These are phyloP conservation scores for Macrotrachela quadricornifera DNA, from an alignment of 1,140 invertebrate genomes.

Conservation along the genomic window DNA sequence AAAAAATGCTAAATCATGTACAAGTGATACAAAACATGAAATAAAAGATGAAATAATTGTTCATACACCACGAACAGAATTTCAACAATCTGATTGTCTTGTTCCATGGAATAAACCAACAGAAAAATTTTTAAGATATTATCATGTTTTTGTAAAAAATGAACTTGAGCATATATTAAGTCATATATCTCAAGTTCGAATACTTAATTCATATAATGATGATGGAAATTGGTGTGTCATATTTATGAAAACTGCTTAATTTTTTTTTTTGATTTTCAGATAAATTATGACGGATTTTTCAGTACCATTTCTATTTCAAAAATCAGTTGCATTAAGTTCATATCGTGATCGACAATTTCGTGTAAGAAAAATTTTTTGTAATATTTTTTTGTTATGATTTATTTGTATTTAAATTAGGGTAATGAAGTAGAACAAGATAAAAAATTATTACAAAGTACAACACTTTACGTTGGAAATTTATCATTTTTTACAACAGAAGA, in stretches of 20 bases:
- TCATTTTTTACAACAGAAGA: conserved; percentile 97
- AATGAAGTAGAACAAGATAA: conserved; percentile 72
- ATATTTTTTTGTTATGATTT: background rate
- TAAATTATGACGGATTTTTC: too few species aligned
- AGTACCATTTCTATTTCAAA: conserved; percentile 6
- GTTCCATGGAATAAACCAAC: conserved; percentile 47
- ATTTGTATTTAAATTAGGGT: conserved; percentile 39
- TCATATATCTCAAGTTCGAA: conserved; percentile 11
- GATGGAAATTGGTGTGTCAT: conserved; percentile 30
- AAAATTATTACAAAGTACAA: conserved; percentile 47
- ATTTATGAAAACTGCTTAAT: conserved; percentile 14
- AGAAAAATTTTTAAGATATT: conserved; percentile 20
- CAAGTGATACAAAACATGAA: background rate
- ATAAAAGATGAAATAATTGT: conserved; percentile 39
- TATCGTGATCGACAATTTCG: conserved; percentile 7
- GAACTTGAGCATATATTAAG: conserved; percentile 23
- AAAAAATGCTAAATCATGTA: conserved; percentile 14
- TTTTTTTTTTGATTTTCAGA: too few species aligned
- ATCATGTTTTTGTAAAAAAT: conserved; percentile 27
- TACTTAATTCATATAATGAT: conserved; percentile 25
- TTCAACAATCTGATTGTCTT: conserved; percentile 47
- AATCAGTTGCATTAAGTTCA: conserved; percentile 2
- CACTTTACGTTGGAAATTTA: conserved; percentile 87
- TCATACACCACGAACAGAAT: conserved; percentile 56
- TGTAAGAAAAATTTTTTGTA: background rate